Conservation (phyloP, 2,888 invertebrate species). For the Coelogynopora nodosa region DNA sequence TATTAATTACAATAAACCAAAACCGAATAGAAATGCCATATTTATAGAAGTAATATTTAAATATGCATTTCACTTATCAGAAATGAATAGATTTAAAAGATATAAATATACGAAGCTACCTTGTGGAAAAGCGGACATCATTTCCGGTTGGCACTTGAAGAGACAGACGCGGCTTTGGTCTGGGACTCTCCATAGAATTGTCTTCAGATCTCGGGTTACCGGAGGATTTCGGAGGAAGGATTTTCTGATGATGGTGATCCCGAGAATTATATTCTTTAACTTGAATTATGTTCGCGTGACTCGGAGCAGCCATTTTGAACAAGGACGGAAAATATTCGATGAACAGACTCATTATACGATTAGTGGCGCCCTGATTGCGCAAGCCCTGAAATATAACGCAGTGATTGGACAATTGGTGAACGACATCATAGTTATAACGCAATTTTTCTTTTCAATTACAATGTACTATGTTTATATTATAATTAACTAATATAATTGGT, state of each 20-base stretch:
- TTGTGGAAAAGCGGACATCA: neutral
- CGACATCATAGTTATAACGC: too few species aligned
- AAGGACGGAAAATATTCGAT: slow-evolving; percentile 51
- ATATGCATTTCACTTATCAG: too few species aligned
- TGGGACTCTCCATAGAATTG: slow-evolving; percentile 3
- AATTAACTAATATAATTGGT: too few species aligned
- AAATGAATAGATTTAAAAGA: too few species aligned
- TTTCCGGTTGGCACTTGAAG: neutral
- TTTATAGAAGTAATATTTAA: too few species aligned
- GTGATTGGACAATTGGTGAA: too few species aligned
- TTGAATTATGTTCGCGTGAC: slow-evolving; percentile 13
- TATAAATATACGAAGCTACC: neutral
- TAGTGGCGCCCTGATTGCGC: slow-evolving; percentile 62
- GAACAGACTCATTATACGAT: slow-evolving; percentile 61
- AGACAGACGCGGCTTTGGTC: neutral
- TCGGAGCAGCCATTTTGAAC: neutral
- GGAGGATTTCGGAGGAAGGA: neutral
- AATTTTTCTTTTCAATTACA: too few species aligned
- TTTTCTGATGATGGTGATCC: neutral
- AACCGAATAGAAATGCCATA: too few species aligned
- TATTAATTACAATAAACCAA: too few species aligned
- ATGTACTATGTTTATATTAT: too few species aligned
- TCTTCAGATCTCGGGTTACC: neutral
- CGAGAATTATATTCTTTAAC: neutral
- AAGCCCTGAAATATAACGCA: slow-evolving; percentile 58